Base-by-base conservation (phyloP, 2,797 vertebrate species). In the Holocentrus rufus region DNA sequence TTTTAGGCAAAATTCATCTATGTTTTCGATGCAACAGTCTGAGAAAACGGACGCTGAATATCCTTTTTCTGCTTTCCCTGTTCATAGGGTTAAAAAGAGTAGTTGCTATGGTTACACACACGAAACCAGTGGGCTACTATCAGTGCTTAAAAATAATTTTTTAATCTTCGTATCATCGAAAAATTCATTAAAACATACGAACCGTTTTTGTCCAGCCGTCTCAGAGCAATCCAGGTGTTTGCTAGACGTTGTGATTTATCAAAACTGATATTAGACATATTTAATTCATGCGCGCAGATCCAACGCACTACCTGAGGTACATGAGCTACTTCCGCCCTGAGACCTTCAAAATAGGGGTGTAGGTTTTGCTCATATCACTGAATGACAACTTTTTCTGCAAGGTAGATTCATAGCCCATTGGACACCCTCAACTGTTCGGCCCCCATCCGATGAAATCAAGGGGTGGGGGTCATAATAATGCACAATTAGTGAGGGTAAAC, bases 141-240 rank as follows among this genome's bases (percentile, higher is more conserved):
- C 36, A 34, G 5, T 1, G 11, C 13, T 9, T n/a, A 52, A 42
- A 52, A 22, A 34, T 3, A 11, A 46, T n/a, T 0, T 1, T 7
- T 20, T 15, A n/a, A 7, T 8, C 10, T 39, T 1, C 2, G 0
- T 1, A n/a, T 56, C 14, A 7, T 53, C 2, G 0, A 36, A 42
- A 47, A 23, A 65, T 10, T 46, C 0, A 36, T 1, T 54, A 15
- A 80, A 59, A 74, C 1, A 0, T 42, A 91, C 91, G 3, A 68
- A 92, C 92, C 92, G 44, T 92, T 76, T 62, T 75, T 77, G 73
- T 93, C 91, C 0, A 92, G 84, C 3, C 90, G 83, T 52, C 54
- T 89, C 67, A 92, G 60, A 6, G 82, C 85, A 65, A 92, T 75
- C 92, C 92, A 93, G 25, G 15, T 27, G 46, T 87, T 88, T 7